Percentiles rank a stretch among this genome's conserved stretches.
Evolutionary conservation across 2,888 invertebrate species (phyloP).

Genomic region (Cybosia mesomella): DNA sequence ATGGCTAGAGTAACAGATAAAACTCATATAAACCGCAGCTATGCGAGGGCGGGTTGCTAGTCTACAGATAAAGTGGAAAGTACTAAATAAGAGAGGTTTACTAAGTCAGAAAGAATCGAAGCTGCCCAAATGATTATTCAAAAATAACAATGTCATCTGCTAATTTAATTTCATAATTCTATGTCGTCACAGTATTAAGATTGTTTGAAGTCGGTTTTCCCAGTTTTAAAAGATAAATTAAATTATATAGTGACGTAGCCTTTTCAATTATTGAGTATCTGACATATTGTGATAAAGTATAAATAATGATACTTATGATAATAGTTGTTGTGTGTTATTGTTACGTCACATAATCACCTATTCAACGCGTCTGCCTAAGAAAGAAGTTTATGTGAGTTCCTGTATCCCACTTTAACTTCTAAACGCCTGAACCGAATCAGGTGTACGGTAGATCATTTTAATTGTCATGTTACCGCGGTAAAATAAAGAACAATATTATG

Average conservation of each 20-base stretch:
- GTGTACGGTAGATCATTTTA: background rate
- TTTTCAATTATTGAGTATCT: background rate
- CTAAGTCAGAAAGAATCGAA: too few relatives aligned
- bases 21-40: too few relatives aligned
- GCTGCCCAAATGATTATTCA: too few relatives aligned
- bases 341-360: background rate
- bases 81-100: too few relatives aligned
- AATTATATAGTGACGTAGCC: background rate
- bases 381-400: background rate
- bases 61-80: too few relatives aligned
- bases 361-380: background rate
- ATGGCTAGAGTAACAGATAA: too few relatives aligned
- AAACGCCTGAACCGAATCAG: background rate
- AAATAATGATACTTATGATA: background rate
- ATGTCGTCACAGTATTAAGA: constrained; percentile 1
- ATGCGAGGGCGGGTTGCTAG: too few relatives aligned
- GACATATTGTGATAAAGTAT: background rate
- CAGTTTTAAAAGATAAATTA: background rate
- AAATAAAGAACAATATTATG: background rate
- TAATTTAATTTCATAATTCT: background rate
- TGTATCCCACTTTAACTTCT: background rate
- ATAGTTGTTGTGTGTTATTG: background rate
- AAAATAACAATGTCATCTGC: background rate
- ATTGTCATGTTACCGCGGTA: background rate
- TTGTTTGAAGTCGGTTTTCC: background rate